Base-by-base conservation (phyloP, 2,888 invertebrate species). In the Pristionchus entomophagus region DNA sequence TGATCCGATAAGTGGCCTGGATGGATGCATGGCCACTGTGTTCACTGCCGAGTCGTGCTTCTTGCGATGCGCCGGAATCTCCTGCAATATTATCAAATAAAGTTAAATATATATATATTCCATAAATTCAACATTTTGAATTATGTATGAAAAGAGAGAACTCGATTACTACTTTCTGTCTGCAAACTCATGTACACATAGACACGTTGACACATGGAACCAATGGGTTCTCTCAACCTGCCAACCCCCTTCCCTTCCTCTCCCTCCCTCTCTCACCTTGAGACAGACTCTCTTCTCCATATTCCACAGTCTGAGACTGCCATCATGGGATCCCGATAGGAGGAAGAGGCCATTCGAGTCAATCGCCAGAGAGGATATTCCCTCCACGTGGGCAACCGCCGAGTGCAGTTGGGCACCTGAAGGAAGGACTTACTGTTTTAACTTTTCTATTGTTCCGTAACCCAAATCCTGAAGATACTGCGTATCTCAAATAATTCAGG, bases 21-120 rank as follows among this genome's bases (percentile, higher is more conserved):
- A 96, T 92, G 99, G 98, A 95, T 99, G 99, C 96, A 99, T 99
- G 93, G 99, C 98, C 91, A 99, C 99, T 94, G 98, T 97, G 94
- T 97, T 96, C 95, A 99, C 99, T 94, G 98, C 97, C 95, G 99
- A 98, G 95, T 99, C 99, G 95, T 98, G 98, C 95, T 99, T 99
- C 95, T 99, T 99, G 93, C 99, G 96, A 95, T 99, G 99, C 91
- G 98, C 98, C 85, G 99, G 99, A 94, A 99, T 99, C 95, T 99
- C 99, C 93, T 93, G 88, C 1, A 78, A n/a, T n/a, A n/a, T n/a
- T n/a, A n/a, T n/a, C n/a, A n/a, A n/a, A n/a, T n/a, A n/a, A n/a
- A n/a, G n/a, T n/a, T n/a, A n/a, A n/a, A n/a, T n/a, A n/a, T n/a
- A n/a, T n/a, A n/a, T n/a, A n/a, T n/a, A n/a, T n/a, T n/a, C n/a